Base-by-base conservation (phyloP, 2,888 invertebrate species). In the Macrosiphum euphorbiae region DNA sequence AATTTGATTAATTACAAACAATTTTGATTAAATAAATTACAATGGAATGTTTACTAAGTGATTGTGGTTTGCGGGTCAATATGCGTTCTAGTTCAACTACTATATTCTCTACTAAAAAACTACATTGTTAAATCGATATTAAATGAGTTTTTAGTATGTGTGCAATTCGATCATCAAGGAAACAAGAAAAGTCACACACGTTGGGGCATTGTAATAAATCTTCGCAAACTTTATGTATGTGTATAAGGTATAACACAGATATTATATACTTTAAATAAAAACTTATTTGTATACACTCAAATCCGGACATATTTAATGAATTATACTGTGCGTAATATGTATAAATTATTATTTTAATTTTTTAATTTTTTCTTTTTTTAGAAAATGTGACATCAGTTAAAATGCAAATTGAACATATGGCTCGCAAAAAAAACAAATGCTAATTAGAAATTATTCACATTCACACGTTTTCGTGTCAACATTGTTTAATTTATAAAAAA, bases 371-470 rank as follows among this genome's bases (percentile, higher is more conserved):
- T 44, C 20, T 28, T 47, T 87, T 28, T 87, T 87, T 86, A 26
- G 28, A 44, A 47, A 86, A 50, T 47, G 87, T 28, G n/a, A 87
- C 87, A 87, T 47, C 20, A 50, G 28, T 87, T 16, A 47, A 87
- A 87, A 87, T 87, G n/a, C n/a, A 50, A 87, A 87, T 87, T 50
- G 26, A 44, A 50, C 87, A 87, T 87, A n/a, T 50, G 87, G 87
- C 16, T 87, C 87, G n/a, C 13, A 50, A 16, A n/a, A n/a, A 86
- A 86, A 44, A 26, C 24, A 50, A 50, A 47, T 87, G 28, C 47
- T 87, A 87, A 87, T 87, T 87, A 87, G 13, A 87, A 87, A 47
- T n/a, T 50, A 87, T 87, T 87, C 87, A 87, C 47, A 47, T 87
- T 87, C 87, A 50, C 87, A 47, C 47, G 50, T 47, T 47, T 86